phyloP scores from a whole-genome alignment of 2,888 invertebrate species.

The Candidula unifasciata region DNA sequence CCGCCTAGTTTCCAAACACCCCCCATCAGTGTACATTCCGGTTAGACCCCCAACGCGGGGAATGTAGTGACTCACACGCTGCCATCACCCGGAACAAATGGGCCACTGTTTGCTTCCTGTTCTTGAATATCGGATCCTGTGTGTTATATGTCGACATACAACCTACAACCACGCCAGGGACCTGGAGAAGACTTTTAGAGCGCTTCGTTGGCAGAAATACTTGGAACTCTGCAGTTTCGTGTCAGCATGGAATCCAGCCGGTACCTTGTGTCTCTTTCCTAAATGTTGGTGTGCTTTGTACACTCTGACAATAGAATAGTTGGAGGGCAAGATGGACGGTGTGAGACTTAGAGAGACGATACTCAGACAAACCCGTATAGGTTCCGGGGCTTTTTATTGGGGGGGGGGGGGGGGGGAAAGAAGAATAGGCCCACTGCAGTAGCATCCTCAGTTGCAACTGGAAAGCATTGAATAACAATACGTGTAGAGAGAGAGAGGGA shows the following conservation, averaged over 20 bases:
- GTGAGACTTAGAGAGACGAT: no score
- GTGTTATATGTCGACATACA: not conserved
- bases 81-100: not conserved
- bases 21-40: not conserved
- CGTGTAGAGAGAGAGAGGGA: slow-evolving; percentile 28
- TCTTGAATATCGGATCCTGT: not conserved
- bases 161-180: not conserved
- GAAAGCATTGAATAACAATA: not conserved
- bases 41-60: not conserved
- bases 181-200: not conserved
- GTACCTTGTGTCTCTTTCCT: no score
- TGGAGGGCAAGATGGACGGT: no score
- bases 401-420: no score
- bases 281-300: no score
- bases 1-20: not conserved
- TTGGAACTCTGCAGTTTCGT: no score
- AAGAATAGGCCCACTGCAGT: no score
- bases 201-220: not conserved
- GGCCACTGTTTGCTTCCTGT: not conserved
- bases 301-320: no score
- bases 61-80: slow-evolving; percentile 8
- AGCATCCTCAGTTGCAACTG: no score
- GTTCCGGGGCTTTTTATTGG: no score
- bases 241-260: no score
- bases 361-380: no score